Percentiles rank a stretch among this genome's conserved stretches.
Conservation (phyloP, 2,888 invertebrate species). For the Sclerodermus sp. region DNA sequence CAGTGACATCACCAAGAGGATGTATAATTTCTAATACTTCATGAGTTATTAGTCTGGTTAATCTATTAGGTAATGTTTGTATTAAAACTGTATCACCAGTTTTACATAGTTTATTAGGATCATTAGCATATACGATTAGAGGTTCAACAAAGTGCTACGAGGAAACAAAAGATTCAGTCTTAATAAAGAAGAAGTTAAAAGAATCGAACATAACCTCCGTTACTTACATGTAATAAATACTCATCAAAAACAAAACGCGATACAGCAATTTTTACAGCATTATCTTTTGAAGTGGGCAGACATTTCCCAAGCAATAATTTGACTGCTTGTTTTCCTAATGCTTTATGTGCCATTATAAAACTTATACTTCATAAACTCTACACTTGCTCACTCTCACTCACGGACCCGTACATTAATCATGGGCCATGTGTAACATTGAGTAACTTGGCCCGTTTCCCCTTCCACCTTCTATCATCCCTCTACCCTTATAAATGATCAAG, state of each 20-base stretch:
- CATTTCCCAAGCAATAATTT: conserved; percentile 71
- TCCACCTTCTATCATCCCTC: no score
- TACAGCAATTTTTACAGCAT: conserved; percentile 78
- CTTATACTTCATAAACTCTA: no score
- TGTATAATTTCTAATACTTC: conserved; percentile 76
- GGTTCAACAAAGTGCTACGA: conserved; percentile 78
- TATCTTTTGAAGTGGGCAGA: conserved; percentile 75
- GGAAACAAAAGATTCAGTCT: conserved; percentile 32
- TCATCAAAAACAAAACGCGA: conserved; percentile 75
- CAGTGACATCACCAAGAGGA: conserved; percentile 81
- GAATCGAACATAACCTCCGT: conserved; percentile 15
- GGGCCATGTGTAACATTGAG: no score
- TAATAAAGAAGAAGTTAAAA: conserved; percentile 9
- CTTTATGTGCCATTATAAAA: conserved; percentile 7
- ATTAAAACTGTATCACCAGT: conserved; percentile 82
- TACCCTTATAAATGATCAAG: no score
- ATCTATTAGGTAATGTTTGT: conserved; percentile 70
- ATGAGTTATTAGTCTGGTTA: conserved; percentile 78
- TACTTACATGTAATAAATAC: conserved; percentile 75
- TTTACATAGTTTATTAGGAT: conserved; percentile 76
- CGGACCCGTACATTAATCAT: no score
- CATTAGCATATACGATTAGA: conserved; percentile 74
- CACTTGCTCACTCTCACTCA: not conserved
- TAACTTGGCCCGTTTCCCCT: no score
- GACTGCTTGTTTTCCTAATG: conserved; percentile 7